phyloP scores from a whole-genome alignment of 2,113 vertebrate species.

The Trogon melanurus region DNA sequence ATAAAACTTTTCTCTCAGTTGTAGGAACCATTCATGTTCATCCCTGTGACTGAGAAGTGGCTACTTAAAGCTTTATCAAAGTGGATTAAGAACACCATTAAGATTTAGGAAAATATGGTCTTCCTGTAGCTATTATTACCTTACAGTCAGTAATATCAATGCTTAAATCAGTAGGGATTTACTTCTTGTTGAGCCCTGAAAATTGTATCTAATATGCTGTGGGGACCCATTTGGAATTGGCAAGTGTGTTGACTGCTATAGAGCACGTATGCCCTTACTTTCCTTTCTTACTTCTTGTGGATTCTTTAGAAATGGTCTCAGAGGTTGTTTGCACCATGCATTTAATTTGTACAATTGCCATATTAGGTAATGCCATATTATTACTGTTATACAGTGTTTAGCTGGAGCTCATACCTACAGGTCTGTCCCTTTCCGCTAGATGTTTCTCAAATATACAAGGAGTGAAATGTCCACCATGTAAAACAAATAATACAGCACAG shows the following conservation, averaged over 20 bases:
- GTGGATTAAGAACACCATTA: background rate
- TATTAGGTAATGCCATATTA: background rate
- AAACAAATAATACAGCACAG: background rate
- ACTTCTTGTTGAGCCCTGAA: background rate
- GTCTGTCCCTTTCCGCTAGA: background rate
- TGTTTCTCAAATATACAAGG: background rate
- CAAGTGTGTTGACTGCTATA: background rate
- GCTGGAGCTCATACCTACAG: background rate
- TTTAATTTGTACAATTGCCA: background rate
- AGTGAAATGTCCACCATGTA: background rate
- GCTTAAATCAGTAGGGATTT: background rate
- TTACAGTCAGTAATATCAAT: background rate
- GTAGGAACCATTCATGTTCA: background rate
- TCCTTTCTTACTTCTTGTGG: background rate
- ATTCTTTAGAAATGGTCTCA: background rate
- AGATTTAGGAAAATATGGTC: background rate
- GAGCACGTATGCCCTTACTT: background rate
- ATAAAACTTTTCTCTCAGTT: background rate
- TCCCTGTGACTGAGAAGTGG: background rate
- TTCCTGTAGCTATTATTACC: background rate
- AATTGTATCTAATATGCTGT: background rate
- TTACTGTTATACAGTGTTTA: background rate
- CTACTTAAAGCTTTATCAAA: background rate
- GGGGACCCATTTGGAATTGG: background rate
- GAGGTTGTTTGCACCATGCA: background rate